Evolutionary conservation across 1,140 invertebrate species (phyloP).

Genomic region (Orchestia grillus): DNA sequence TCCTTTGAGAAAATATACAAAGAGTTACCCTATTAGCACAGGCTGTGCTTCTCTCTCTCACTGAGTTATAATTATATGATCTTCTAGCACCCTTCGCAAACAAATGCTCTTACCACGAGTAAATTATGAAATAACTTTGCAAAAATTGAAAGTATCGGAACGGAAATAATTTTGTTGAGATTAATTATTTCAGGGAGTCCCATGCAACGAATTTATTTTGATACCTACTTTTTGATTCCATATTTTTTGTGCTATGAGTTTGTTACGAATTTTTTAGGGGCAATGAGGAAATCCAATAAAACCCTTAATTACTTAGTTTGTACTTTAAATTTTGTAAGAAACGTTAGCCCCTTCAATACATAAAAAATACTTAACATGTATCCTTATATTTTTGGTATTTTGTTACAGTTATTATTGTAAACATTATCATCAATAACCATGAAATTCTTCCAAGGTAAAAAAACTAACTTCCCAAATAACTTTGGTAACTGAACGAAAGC

Average conservation of each 20-base stretch:
- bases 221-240: background rate
- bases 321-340: too few species aligned
- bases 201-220: background rate
- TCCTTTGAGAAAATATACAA: background rate
- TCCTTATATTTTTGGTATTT: too few species aligned
- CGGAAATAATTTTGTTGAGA: background rate
- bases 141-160: background rate
- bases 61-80: background rate
- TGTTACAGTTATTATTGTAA: too few species aligned
- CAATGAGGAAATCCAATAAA: too few species aligned
- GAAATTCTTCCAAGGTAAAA: too few species aligned
- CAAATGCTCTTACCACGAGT: background rate
- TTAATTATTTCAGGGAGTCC: background rate
- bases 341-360: too few species aligned
- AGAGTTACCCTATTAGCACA: background rate
- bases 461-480: too few species aligned
- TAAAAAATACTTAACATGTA: too few species aligned
- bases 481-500: too few species aligned
- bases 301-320: too few species aligned
- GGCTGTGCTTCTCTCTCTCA: background rate
- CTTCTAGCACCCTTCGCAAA: background rate
- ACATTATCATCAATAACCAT: too few species aligned
- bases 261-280: background rate
- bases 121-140: background rate
- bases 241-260: background rate